Percentiles rank a stretch among this genome's conserved stretches.
phyloP scores from a whole-genome alignment of 2,797 vertebrate species.

The Phrynocephalus vlangalii region DNA sequence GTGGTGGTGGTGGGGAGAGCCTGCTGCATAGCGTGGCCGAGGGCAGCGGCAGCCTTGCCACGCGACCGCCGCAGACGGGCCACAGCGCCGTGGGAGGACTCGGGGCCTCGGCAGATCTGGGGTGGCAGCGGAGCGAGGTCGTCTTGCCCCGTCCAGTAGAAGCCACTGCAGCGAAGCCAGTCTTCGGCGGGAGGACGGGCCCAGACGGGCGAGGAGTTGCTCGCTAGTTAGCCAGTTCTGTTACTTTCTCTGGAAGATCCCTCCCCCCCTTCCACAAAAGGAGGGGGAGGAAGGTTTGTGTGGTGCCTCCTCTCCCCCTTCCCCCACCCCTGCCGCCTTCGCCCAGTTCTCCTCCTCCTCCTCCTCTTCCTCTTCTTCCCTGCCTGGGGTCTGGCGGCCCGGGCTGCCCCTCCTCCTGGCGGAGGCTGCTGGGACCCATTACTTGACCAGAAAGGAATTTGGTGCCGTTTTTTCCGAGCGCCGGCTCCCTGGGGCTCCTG shows the following conservation, averaged over 20 bases:
- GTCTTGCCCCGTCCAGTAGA: neutral
- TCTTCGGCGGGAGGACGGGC: neutral
- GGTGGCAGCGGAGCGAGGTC: neutral
- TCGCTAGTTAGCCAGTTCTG: neutral
- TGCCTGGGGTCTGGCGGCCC: constrained; percentile 60
- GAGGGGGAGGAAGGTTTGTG: constrained; percentile 46
- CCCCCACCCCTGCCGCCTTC: constrained; percentile 51
- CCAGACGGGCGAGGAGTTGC: neutral
- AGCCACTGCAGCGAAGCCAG: neutral
- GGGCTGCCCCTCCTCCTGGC: constrained; percentile 63
- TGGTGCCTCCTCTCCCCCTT: constrained; percentile 49
- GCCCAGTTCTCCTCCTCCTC: constrained; percentile 56
- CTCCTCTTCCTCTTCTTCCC: neutral
- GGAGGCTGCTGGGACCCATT: constrained; percentile 74
- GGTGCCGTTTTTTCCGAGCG: constrained; percentile 69
- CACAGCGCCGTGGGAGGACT: too few species aligned
- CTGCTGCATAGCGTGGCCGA: too few species aligned
- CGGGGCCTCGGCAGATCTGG: too few species aligned
- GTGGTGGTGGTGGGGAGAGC: too few species aligned
- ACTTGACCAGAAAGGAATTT: constrained; percentile 76
- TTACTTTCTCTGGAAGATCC: neutral
- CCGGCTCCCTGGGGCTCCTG: constrained; percentile 70
- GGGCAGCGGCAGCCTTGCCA: too few species aligned
- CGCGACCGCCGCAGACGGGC: too few species aligned
- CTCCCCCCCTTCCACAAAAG: neutral